These are phyloP conservation scores for Cosmia trapezina DNA, from an alignment of 2,888 invertebrate genomes.

Conservation along the genomic window DNA sequence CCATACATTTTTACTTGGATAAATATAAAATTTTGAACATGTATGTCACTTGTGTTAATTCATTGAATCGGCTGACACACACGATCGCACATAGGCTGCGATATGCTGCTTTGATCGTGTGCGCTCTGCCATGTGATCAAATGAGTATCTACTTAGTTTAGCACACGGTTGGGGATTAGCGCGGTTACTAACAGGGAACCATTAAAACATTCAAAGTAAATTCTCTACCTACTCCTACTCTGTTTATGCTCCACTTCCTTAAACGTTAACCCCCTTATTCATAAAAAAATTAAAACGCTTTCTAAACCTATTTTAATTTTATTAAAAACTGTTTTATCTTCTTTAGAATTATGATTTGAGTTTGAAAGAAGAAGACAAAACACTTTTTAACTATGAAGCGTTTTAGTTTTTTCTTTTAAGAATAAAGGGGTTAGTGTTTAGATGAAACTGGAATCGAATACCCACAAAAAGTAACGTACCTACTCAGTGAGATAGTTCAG, in stretches of 20 bases:
- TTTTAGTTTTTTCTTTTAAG: no score
- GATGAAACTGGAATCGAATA: slow-evolving; percentile 16
- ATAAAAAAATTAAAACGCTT: no score
- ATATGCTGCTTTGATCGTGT: slow-evolving; percentile 86
- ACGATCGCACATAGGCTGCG: slow-evolving; percentile 80
- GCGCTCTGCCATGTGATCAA: slow-evolving; percentile 86
- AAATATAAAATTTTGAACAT: slow-evolving; percentile 74
- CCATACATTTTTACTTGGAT: slow-evolving; percentile 57
- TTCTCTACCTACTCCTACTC: slow-evolving; percentile 54
- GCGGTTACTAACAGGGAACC: slow-evolving; percentile 67
- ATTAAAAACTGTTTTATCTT: no score
- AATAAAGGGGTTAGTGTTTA: slow-evolving; percentile 1
- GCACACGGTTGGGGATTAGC: slow-evolving; percentile 71
- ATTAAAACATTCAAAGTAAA: slow-evolving; percentile 63
- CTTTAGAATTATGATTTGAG: no score
- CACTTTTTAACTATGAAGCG: no score
- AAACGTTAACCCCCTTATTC: background rate
- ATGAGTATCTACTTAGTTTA: slow-evolving; percentile 79
- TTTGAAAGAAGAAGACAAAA: no score
- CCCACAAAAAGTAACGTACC: background rate
- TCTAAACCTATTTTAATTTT: no score
- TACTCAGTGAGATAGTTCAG: slow-evolving; percentile 4
- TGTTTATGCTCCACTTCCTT: slow-evolving; percentile 45
- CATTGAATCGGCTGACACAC: slow-evolving; percentile 84
- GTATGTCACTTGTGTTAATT: slow-evolving; percentile 85